phyloP scores from a whole-genome alignment of 2,113 vertebrate species.

The Cyprinodon tularosa region DNA sequence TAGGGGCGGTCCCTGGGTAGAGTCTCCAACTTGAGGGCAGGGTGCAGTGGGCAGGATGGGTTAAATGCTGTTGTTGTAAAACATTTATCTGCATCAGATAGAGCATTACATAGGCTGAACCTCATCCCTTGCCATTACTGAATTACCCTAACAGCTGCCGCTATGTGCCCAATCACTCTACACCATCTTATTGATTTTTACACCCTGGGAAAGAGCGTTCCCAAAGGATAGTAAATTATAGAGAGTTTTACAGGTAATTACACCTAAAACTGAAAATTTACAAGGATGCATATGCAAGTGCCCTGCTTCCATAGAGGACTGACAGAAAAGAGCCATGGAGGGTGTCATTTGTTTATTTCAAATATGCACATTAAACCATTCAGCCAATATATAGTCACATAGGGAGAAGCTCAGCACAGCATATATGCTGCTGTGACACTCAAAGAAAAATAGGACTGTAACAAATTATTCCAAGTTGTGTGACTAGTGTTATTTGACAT shows the following conservation, averaged over 20 bases:
- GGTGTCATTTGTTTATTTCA: constrained; percentile 36
- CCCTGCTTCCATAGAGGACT: constrained; percentile 26
- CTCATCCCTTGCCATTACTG: constrained; percentile 72
- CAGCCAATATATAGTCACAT: constrained; percentile 14
- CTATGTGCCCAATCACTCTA: constrained; percentile 65
- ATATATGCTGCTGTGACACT: constrained; percentile 34
- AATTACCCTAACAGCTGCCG: constrained; percentile 81
- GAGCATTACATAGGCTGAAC: constrained; percentile 71
- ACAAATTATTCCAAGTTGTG: constrained; percentile 15
- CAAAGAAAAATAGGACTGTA: constrained; percentile 22
- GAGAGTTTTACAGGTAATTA: constrained; percentile 95
- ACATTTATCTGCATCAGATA: constrained; percentile 80
- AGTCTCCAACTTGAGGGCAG: constrained; percentile 36
- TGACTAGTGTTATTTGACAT: constrained; percentile 19
- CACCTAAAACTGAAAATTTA: constrained; percentile 95
- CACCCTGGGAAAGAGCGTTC: constrained; percentile 74
- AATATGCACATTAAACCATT: constrained; percentile 42
- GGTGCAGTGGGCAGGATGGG: constrained; percentile 55
- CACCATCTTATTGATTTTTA: constrained; percentile 78
- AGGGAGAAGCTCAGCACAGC: neutral
- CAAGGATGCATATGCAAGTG: constrained; percentile 82
- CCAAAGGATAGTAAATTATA: constrained; percentile 91
- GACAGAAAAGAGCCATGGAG: constrained; percentile 35
- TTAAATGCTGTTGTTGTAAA: constrained; percentile 78
- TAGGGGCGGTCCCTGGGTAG: constrained; percentile 39